These are phyloP conservation scores for Montipora sp. DNA, from an alignment of 64 coral and sea anemone species.

Conservation along the genomic window DNA sequence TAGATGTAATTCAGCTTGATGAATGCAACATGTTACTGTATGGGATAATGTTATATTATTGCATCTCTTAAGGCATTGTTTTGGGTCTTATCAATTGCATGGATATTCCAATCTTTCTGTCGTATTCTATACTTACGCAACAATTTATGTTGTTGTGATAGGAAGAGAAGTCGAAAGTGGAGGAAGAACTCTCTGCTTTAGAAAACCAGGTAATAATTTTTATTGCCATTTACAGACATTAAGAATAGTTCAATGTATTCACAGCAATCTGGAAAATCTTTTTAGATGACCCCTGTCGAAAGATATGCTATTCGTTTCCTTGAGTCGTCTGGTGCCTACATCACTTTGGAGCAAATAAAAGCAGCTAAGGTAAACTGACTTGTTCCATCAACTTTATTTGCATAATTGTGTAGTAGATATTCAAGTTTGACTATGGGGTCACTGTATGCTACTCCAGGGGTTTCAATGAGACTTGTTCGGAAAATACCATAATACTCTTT, in stretches of 20 bases:
- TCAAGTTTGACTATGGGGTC: no score
- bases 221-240: neutral
- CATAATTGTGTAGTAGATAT: neutral
- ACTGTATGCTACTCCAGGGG: no score
- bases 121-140: neutral
- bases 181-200: constrained; percentile 88
- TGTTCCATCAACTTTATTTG: neutral
- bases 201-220: constrained; percentile 81
- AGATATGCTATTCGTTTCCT: constrained; percentile 94
- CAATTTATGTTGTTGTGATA: neutral
- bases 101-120: neutral
- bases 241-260: neutral
- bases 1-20: no score
- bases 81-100: neutral
- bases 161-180: constrained; percentile 91
- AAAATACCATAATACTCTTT: no score
- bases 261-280: no score
- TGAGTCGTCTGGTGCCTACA: constrained; percentile 82
- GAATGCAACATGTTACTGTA: neutral
- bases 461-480: no score
- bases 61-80: neutral
- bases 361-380: constrained; percentile 72
- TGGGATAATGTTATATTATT: neutral
- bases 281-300: constrained; percentile 89
- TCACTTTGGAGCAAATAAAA: constrained; percentile 92